Conservation (phyloP, 2,113 vertebrate species). For the Otolemur garnettii region DNA sequence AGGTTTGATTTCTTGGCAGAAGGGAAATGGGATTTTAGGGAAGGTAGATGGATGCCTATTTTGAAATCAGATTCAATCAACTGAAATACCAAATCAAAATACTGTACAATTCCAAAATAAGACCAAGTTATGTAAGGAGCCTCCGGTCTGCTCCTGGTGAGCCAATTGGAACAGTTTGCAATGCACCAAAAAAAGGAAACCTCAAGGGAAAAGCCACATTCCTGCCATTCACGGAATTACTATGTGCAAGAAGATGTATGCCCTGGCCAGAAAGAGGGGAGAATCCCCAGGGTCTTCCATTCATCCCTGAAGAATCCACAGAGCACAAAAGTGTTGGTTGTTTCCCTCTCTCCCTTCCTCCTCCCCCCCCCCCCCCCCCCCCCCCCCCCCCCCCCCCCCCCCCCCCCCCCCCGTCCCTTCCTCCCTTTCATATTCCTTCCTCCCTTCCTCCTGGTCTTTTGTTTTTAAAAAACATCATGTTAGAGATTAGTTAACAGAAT, state of each 20-base stretch:
- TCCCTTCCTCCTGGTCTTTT: background rate
- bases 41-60: background rate
- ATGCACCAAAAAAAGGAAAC: background rate
- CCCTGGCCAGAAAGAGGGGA: background rate
- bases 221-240: accelerated
- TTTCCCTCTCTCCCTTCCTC: background rate
- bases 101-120: background rate
- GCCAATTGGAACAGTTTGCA: background rate
- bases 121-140: background rate
- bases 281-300: background rate
- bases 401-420: background rate
- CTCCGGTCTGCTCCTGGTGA: background rate
- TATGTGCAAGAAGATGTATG: background rate
- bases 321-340: background rate
- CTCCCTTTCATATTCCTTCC: no score
- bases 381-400: no score
- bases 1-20: background rate
- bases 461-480: background rate
- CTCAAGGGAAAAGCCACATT: background rate
- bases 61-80: background rate
- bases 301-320: background rate
- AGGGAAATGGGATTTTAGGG: background rate
- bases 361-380: no score
- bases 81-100: background rate
- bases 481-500: background rate